phyloP scores from a whole-genome alignment of 2,113 vertebrate species.

The Sturnus vulgaris region DNA sequence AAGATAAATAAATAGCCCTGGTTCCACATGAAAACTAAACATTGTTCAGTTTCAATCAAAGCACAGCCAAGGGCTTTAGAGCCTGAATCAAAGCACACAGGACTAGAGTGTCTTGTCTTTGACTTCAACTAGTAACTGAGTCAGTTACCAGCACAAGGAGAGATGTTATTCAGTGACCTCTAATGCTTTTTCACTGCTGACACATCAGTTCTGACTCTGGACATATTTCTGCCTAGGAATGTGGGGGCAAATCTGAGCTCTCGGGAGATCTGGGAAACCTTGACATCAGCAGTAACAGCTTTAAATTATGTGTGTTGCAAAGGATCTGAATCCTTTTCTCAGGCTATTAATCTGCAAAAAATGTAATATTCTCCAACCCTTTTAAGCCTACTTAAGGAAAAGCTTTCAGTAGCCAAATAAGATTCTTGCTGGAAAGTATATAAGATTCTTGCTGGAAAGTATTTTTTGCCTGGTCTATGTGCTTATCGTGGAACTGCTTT shows the following conservation, averaged over 20 bases:
- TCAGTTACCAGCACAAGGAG: background rate
- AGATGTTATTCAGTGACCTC: background rate
- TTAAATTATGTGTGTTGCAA: background rate
- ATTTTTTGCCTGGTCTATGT: background rate
- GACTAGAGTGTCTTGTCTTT: background rate
- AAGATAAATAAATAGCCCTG: constrained; percentile 1
- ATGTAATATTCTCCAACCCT: background rate
- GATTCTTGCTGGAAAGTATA: background rate
- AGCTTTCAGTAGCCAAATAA: background rate
- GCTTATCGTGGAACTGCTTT: background rate
- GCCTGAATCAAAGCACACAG: background rate
- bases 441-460: background rate
- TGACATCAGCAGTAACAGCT: background rate
- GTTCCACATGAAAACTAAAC: background rate
- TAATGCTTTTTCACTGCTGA: background rate
- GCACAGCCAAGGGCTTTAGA: background rate
- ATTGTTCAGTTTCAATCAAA: background rate
- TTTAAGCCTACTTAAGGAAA: background rate
- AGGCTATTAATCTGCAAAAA: background rate
- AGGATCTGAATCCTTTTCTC: background rate
- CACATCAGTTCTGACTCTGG: background rate
- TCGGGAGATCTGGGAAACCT: background rate
- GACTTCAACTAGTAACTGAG: background rate
- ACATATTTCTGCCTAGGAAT: background rate
- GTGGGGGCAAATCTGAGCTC: background rate